These are phyloP conservation scores for Nasonia longicornis DNA, from an alignment of 1,140 invertebrate species.

Conservation along the genomic window DNA sequence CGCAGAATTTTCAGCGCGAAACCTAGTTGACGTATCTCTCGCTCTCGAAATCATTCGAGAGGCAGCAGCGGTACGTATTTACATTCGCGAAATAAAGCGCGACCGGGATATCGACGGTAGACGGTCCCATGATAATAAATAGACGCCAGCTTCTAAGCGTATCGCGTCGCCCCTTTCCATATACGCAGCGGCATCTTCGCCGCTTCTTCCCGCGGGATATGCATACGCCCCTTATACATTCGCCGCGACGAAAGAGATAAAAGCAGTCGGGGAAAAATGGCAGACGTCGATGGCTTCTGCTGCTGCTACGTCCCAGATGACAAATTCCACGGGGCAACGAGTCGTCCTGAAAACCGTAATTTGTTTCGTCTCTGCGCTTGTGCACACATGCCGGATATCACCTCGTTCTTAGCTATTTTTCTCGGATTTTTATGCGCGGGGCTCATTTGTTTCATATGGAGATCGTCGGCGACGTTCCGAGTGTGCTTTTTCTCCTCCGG, in stretches of 20 bases:
- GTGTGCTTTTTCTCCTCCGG: neutral
- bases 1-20: neutral
- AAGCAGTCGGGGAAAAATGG: neutral
- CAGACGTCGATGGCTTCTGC: slow-evolving; percentile 31
- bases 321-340: slow-evolving; percentile 18
- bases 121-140: slow-evolving; percentile 32
- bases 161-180: neutral
- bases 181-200: neutral
- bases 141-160: slow-evolving; percentile 20
- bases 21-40: neutral
- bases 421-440: neutral
- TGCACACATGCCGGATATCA: neutral
- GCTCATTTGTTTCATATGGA: neutral
- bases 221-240: neutral
- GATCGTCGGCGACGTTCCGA: neutral
- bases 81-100: neutral
- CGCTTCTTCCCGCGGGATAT: slow-evolving; percentile 29
- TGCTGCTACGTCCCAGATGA: slow-evolving; percentile 22
- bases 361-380: neutral
- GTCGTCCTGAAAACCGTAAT: slow-evolving; percentile 20
- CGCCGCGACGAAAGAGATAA: neutral
- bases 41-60: neutral
- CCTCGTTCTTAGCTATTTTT: neutral
- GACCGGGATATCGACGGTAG: neutral
- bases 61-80: neutral